These are phyloP conservation scores for Oryzias dopingdopingensis DNA, from an alignment of 2,797 vertebrate genomes.

Conservation along the genomic window DNA sequence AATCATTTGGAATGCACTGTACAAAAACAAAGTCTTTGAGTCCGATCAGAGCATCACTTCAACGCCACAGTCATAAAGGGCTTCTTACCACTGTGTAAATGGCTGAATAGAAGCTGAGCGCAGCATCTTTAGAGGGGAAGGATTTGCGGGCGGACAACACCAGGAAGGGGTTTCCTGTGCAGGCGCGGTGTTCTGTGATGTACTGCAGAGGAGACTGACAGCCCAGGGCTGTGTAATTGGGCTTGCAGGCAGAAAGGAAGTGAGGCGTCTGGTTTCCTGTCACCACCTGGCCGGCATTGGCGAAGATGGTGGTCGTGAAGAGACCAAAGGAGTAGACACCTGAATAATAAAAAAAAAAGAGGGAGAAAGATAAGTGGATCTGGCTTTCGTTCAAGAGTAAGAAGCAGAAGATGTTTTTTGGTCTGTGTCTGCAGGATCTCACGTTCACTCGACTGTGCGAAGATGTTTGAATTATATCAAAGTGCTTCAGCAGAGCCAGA, in stretches of 20 bases:
- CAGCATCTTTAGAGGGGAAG: slow-evolving; percentile 91
- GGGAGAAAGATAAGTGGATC: slow-evolving; percentile 2
- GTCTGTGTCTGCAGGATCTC: too few relatives aligned
- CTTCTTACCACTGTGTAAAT: slow-evolving; percentile 86
- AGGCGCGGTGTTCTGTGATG: slow-evolving; percentile 81
- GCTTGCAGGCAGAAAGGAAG: slow-evolving; percentile 88
- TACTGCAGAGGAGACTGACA: slow-evolving; percentile 85
- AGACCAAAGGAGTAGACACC: slow-evolving; percentile 92
- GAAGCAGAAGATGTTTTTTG: neutral
- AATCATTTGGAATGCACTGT: too few relatives aligned
- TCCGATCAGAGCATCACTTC: too few relatives aligned
- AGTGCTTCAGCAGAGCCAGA: too few relatives aligned
- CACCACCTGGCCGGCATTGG: slow-evolving; percentile 92
- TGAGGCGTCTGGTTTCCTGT: slow-evolving; percentile 91
- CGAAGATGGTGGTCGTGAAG: slow-evolving; percentile 91
- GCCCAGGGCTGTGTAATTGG: slow-evolving; percentile 90
- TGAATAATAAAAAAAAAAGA: slow-evolving; percentile 38
- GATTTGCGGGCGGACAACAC: slow-evolving; percentile 86
- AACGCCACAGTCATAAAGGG: too few relatives aligned
- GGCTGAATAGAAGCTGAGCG: slow-evolving; percentile 88
- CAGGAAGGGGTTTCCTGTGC: slow-evolving; percentile 83
- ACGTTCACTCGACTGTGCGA: too few relatives aligned
- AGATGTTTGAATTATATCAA: too few relatives aligned
- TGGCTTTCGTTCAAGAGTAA: neutral
- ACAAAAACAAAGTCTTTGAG: too few relatives aligned